Percentiles rank a stretch among this genome's conserved stretches.
Conservation (phyloP, 2,888 invertebrate genomes). For the Pyrochroa serraticornis region DNA sequence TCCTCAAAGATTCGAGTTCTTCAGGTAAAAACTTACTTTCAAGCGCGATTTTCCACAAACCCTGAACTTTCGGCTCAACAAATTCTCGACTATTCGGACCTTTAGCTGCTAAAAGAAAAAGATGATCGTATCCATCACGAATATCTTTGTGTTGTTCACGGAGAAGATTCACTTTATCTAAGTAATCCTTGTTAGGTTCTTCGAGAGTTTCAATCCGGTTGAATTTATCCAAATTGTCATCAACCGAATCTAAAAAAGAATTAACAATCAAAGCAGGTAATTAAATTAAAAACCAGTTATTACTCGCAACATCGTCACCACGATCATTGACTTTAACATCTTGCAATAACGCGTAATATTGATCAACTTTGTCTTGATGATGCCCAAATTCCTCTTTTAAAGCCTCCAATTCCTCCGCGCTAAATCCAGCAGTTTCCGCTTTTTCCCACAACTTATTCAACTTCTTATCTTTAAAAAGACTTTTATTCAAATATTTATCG, state of each 20-base stretch:
- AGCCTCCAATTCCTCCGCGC: constrained; percentile 79
- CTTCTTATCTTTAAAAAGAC: constrained; percentile 88
- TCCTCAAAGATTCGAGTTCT: constrained; percentile 84
- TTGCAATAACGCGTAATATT: constrained; percentile 80
- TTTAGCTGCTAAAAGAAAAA: constrained; percentile 75
- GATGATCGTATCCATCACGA: constrained; percentile 77
- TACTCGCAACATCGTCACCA: constrained; percentile 71
- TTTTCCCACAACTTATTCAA: constrained; percentile 88
- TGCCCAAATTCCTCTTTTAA: constrained; percentile 88
- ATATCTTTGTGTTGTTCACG: constrained; percentile 77
- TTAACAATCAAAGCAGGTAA: neutral
- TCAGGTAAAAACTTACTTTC: constrained; percentile 80
- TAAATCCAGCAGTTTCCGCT: constrained; percentile 87
- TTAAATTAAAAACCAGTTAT: too few relatives aligned
- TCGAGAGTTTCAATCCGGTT: constrained; percentile 69
- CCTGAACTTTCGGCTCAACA: constrained; percentile 88
- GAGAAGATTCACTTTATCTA: constrained; percentile 71
- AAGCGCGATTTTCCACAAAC: constrained; percentile 83
- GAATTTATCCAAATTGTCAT: constrained; percentile 74
- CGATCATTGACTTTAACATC: constrained; percentile 69
- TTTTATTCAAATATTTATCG: constrained; percentile 73
- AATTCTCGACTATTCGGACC: constrained; percentile 86
- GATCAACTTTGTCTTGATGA: constrained; percentile 91
- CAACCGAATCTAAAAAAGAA: constrained; percentile 67
- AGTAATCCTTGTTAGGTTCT: constrained; percentile 68